A percentile compares a stretch with the other conserved stretches of the same genome.
phyloP scores from a whole-genome alignment of 2,797 vertebrate species.

The Hypotaenidia okinawae region DNA sequence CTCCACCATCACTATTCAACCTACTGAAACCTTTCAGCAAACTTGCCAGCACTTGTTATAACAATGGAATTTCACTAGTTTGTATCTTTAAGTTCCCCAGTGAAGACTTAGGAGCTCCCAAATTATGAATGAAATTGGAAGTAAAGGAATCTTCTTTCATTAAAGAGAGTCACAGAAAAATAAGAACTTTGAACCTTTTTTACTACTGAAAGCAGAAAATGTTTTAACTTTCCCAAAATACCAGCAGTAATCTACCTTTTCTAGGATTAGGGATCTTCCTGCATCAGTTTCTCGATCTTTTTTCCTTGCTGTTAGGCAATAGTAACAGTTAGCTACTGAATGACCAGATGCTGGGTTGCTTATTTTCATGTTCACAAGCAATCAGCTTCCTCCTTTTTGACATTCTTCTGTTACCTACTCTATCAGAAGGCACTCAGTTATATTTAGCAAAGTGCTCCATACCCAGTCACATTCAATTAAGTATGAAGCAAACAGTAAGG shows the following conservation, averaged over 20 bases:
- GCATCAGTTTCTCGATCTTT: neutral
- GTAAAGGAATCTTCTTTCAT: neutral
- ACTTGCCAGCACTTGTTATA: neutral
- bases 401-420: neutral
- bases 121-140: neutral
- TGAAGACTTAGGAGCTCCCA: neutral
- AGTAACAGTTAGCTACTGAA: neutral
- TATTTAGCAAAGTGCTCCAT: neutral
- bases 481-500: neutral
- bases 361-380: neutral
- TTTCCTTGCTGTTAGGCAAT: neutral
- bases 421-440: neutral
- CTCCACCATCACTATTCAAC: neutral
- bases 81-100: neutral
- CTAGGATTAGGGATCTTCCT: neutral
- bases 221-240: neutral
- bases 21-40: neutral
- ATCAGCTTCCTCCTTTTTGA: neutral
- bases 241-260: neutral
- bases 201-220: neutral
- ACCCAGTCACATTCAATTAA: neutral
- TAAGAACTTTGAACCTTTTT: neutral
- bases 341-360: neutral
- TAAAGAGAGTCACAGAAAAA: neutral
- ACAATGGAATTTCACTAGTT: neutral